Evolutionary conservation across 2,113 vertebrate genomes (phyloP).

Genomic region (Alligator sinensis): DNA sequence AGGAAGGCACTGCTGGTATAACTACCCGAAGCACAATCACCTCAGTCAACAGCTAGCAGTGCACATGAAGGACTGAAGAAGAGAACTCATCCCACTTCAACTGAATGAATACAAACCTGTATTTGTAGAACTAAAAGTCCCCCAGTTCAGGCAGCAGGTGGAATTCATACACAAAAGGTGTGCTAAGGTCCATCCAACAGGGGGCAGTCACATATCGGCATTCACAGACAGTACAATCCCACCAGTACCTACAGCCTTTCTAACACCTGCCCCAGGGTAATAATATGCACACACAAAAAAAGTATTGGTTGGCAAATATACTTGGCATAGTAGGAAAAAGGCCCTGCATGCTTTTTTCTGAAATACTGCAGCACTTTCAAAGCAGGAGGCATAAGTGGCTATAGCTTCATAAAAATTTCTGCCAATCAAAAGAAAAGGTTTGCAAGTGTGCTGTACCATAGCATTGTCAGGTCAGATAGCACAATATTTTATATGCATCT

Average conservation of each 20-base stretch:
- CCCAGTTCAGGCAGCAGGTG: constrained; percentile 1
- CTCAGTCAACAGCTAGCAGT: not conserved
- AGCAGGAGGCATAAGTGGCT: not conserved
- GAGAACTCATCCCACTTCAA: not conserved
- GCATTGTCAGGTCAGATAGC: not conserved
- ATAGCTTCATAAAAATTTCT: not conserved
- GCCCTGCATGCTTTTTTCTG: not conserved
- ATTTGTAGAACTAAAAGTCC: not conserved
- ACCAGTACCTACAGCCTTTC: not conserved
- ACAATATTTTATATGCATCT: not conserved
- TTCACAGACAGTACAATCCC: not conserved
- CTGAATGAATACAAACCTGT: not conserved
- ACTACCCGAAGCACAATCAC: not conserved
- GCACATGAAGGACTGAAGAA: not conserved
- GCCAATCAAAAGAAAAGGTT: not conserved
- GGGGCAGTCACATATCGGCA: not conserved
- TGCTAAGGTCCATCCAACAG: not conserved
- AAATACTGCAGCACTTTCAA: not conserved
- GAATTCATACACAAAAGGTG: not conserved
- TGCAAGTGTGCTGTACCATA: not conserved
- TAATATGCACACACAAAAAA: not conserved
- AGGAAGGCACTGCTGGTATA: not conserved
- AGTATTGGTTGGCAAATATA: not conserved
- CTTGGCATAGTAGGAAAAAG: not conserved
- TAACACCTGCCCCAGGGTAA: not conserved